Percentiles rank a stretch among this genome's conserved stretches.
phyloP scores from a whole-genome alignment of 2,888 invertebrate species.

The Melieria picta region DNA sequence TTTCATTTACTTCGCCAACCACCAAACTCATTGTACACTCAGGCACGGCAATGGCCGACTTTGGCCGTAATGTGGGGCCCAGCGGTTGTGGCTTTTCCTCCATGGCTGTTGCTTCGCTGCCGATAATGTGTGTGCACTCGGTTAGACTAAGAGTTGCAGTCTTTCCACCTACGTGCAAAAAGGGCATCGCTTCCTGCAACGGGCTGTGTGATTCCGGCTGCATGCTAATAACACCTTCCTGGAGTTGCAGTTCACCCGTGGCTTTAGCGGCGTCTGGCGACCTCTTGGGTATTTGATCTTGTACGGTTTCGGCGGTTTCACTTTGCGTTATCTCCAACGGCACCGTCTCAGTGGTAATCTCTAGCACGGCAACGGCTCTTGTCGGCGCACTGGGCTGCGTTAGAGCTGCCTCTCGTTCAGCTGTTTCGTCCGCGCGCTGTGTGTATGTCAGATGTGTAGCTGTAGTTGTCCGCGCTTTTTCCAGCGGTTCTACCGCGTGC shows the following conservation, averaged over 20 bases:
- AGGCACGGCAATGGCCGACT: constrained; percentile 30
- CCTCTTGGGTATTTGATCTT: constrained; percentile 32
- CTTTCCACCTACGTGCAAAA: constrained; percentile 64
- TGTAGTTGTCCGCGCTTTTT: constrained; percentile 70
- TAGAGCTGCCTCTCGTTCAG: constrained; percentile 71
- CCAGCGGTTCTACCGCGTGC: constrained; percentile 53
- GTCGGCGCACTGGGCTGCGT: constrained; percentile 62
- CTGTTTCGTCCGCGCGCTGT: constrained; percentile 69
- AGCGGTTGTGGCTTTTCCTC: constrained; percentile 44
- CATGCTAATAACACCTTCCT: constrained; percentile 71
- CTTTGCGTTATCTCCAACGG: constrained; percentile 55
- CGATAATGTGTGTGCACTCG: constrained; percentile 71
- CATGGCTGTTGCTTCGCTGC: constrained; percentile 67
- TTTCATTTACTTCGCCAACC: constrained; percentile 46
- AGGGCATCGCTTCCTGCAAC: constrained; percentile 69
- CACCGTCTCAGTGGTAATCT: constrained; percentile 59
- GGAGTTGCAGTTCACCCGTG: constrained; percentile 66
- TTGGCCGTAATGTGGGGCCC: constrained; percentile 28
- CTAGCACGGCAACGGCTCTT: constrained; percentile 56
- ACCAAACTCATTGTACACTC: constrained; percentile 38
- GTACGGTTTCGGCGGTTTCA: constrained; percentile 46
- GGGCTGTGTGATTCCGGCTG: constrained; percentile 75
- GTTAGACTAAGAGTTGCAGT: constrained; percentile 72
- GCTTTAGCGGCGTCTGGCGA: constrained; percentile 45
- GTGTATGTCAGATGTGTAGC: constrained; percentile 69